Conservation (phyloP, 1,140 invertebrate species). For the Diorhabda elongata region DNA sequence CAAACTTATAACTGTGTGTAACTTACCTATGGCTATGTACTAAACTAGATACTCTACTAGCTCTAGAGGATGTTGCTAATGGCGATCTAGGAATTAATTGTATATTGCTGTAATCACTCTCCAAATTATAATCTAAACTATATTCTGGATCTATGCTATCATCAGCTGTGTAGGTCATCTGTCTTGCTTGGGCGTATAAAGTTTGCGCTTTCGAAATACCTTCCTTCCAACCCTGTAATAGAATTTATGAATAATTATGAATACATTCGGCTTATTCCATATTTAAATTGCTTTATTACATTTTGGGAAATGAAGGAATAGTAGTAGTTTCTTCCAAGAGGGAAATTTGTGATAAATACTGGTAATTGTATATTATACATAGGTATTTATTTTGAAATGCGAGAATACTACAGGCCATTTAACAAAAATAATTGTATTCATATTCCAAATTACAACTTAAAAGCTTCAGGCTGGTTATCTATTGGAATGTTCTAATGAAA, state of each 20-base stretch:
- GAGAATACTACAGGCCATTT: no score
- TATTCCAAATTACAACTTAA: no score
- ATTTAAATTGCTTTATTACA: no score
- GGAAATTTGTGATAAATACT: no score
- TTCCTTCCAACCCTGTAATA: conserved; percentile 57
- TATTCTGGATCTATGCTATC: conserved; percentile 46
- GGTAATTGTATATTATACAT: no score
- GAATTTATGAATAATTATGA: neutral
- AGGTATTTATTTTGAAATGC: no score
- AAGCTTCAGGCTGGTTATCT: no score
- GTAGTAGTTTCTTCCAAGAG: no score
- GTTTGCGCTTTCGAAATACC: conserved; percentile 63
- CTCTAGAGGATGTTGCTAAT: conserved; percentile 45
- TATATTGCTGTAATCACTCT: conserved; percentile 48
- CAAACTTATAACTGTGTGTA: neutral
- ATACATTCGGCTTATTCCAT: neutral
- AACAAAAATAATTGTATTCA: no score
- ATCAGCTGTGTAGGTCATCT: conserved; percentile 43
- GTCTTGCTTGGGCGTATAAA: conserved; percentile 57
- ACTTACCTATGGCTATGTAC: conserved; percentile 60
- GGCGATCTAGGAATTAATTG: conserved; percentile 42
- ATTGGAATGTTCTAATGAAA: no score
- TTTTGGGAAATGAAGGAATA: no score
- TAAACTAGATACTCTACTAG: conserved; percentile 58
- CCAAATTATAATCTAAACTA: conserved; percentile 47